Evolutionary conservation across 2,888 invertebrate genomes (phyloP).

Genomic region (Troides oblongomaculatus): DNA sequence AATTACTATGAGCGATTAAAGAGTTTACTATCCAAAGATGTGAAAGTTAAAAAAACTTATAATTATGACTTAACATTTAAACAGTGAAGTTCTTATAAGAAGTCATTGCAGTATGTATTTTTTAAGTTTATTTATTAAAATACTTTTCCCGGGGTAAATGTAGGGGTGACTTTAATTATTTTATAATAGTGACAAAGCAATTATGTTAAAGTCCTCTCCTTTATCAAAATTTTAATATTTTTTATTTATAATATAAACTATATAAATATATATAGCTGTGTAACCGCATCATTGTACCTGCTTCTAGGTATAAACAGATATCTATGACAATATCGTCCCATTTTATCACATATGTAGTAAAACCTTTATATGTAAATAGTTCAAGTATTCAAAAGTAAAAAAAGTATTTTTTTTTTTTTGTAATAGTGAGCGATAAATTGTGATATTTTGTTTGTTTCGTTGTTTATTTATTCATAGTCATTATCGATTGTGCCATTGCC

Average conservation of each 20-base stretch:
- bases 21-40: no score
- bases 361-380: slow-evolving; percentile 26
- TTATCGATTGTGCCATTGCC: slow-evolving; percentile 19
- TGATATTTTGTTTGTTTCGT: slow-evolving; percentile 29
- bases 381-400: slow-evolving; percentile 1
- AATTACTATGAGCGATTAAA: no score
- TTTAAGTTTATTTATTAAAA: slow-evolving; percentile 3
- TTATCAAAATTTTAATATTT: background rate
- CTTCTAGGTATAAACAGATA: slow-evolving; percentile 52
- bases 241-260: background rate
- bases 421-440: slow-evolving; percentile 12
- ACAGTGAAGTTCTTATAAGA: background rate
- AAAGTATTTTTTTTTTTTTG: background rate
- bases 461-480: slow-evolving; percentile 10
- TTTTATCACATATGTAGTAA: slow-evolving; percentile 39
- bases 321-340: slow-evolving; percentile 60
- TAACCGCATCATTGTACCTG: slow-evolving; percentile 67
- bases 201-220: background rate
- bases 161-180: slow-evolving; percentile 4
- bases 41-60: background rate
- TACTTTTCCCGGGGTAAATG: background rate
- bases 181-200: background rate
- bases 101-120: slow-evolving; percentile 16
- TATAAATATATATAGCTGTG: slow-evolving; percentile 15
- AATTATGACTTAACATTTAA: slow-evolving; percentile 9